Conservation (phyloP, 37 sponge, comb jelly and placozoan genomes). For the Ephydatia muelleri region DNA sequence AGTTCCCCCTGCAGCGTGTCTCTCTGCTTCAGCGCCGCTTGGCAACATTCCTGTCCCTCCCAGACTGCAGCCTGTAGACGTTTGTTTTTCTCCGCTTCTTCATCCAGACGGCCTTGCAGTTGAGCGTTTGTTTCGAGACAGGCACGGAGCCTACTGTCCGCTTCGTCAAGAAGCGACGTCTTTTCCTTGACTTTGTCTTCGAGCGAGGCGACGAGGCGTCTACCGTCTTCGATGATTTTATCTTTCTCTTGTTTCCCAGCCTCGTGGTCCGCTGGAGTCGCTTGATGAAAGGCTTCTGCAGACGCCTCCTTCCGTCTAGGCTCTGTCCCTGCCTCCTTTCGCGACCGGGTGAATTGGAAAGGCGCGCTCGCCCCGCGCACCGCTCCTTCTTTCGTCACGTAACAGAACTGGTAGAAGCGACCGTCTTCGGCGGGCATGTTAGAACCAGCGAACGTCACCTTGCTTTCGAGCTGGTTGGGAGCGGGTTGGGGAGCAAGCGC, state of each 20-base stretch:
- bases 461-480: neutral
- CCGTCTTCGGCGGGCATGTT: constrained; percentile 44
- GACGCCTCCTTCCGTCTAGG: too few species aligned
- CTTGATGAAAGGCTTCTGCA: neutral
- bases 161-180: constrained; percentile 1
- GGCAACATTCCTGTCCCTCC: neutral
- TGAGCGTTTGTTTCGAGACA: neutral
- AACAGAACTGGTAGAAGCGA: constrained; percentile 51
- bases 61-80: neutral
- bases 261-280: neutral
- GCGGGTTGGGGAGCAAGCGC: constrained; percentile 25
- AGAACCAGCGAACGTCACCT: constrained; percentile 28
- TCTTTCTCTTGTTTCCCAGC: neutral
- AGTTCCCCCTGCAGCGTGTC: neutral
- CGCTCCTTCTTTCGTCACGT: constrained; percentile 14
- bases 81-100: neutral
- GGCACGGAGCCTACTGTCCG: neutral
- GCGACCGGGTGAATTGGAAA: constrained; percentile 9
- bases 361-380: constrained; percentile 22
- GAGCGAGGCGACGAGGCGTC: neutral
- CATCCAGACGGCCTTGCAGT: constrained; percentile 8
- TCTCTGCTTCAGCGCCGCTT: neutral
- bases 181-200: neutral
- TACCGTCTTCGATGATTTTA: neutral
- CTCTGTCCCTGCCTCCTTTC: neutral